These are phyloP conservation scores for Dasypolia templi DNA, from an alignment of 2,888 invertebrate genomes.

Conservation along the genomic window DNA sequence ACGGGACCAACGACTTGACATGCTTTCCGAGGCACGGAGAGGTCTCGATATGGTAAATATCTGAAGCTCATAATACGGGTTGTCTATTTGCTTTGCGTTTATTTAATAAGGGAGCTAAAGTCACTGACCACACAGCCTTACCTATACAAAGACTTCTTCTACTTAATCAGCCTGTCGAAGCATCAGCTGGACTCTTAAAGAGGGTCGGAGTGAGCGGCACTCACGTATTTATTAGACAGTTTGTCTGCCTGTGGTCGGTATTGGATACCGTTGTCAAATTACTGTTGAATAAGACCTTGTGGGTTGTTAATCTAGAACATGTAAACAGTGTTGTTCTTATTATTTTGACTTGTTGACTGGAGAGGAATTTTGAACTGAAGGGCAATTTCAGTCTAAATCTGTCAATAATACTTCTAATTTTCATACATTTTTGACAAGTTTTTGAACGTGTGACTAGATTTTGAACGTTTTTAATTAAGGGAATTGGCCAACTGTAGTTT, in stretches of 20 bases:
- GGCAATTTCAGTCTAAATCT: too few species aligned
- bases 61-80: not conserved
- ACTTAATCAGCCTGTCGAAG: constrained; percentile 53
- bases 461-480: too few species aligned
- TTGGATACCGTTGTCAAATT: constrained; percentile 63
- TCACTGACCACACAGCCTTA: not conserved
- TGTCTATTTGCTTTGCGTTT: not conserved
- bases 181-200: constrained; percentile 31
- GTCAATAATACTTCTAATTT: too few species aligned
- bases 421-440: too few species aligned
- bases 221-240: constrained; percentile 56
- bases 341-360: not conserved
- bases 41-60: not conserved
- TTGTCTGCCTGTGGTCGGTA: constrained; percentile 51
- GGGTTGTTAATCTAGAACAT: not conserved
- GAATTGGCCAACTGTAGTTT: too few species aligned
- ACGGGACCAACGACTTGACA: too few species aligned
- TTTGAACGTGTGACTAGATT: too few species aligned
- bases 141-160: constrained; percentile 5
- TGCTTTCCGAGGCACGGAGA: too few species aligned
- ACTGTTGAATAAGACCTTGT: constrained; percentile 35
- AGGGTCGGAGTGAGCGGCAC: constrained; percentile 56
- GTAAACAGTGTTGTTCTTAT: not conserved
- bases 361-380: not conserved
- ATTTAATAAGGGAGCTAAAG: not conserved